phyloP scores from a whole-genome alignment of 2,113 vertebrate genomes.

The Cinclus mexicanus region DNA sequence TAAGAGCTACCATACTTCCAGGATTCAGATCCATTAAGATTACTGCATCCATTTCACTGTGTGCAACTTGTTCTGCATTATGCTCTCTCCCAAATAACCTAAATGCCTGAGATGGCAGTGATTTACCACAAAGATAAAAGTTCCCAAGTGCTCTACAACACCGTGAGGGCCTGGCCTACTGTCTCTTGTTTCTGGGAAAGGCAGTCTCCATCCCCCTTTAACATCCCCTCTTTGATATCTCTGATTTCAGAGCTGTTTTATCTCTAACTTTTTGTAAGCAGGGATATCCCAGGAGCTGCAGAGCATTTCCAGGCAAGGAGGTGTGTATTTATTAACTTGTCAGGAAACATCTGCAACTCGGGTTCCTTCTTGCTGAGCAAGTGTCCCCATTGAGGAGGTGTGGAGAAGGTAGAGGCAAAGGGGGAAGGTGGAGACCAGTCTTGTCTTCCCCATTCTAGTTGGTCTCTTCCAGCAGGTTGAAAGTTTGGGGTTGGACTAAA shows the following conservation, averaged over 20 bases:
- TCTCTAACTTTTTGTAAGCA: background rate
- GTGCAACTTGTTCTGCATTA: background rate
- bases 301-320: background rate
- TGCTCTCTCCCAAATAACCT: background rate
- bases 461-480: background rate
- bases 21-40: background rate
- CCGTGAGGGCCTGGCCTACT: accelerated
- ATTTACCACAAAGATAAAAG: background rate
- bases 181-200: background rate
- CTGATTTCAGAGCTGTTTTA: background rate
- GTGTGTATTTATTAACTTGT: background rate
- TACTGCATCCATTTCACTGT: background rate
- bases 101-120: background rate
- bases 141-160: background rate
- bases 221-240: background rate
- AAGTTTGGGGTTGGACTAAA: background rate
- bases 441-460: background rate
- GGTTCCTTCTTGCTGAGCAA: background rate
- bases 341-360: background rate
- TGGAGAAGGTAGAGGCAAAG: background rate
- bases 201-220: background rate
- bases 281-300: accelerated
- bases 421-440: background rate
- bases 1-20: accelerated
- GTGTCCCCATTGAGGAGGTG: background rate